Conservation (phyloP, 2,113 vertebrate species). For the Istiophorus platypterus region DNA sequence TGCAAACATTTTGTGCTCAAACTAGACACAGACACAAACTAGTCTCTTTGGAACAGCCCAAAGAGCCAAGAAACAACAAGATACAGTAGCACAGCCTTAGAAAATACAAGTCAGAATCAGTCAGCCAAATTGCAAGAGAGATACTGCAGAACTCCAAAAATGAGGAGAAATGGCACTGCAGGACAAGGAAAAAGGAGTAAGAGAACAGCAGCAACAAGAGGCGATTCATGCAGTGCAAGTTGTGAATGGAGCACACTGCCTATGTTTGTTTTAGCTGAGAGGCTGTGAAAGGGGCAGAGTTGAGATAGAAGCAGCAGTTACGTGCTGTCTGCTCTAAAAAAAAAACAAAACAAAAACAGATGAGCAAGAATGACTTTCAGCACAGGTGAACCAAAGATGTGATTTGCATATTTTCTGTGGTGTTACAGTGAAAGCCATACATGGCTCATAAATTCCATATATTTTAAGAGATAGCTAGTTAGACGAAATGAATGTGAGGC, state of each 20-base stretch:
- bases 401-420: conserved; percentile 53
- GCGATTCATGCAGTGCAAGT: conserved; percentile 3
- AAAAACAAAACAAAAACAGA: conserved; percentile 49
- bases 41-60: conserved; percentile 54
- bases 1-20: conserved; percentile 2
- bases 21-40: conserved; percentile 1
- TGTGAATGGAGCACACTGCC: conserved; percentile 16
- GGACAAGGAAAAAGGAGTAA: neutral
- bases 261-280: conserved; percentile 42
- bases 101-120: conserved; percentile 21
- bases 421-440: conserved; percentile 24
- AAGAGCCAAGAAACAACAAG: conserved; percentile 32
- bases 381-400: conserved; percentile 34
- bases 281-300: conserved; percentile 5
- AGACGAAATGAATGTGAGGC: conserved; percentile 30
- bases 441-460: conserved; percentile 21
- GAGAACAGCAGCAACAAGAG: neutral
- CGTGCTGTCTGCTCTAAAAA: conserved; percentile 26
- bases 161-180: neutral
- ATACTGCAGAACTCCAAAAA: neutral
- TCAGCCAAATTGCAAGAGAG: neutral
- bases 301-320: conserved; percentile 24
- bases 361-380: conserved; percentile 27
- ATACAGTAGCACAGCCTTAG: conserved; percentile 3
- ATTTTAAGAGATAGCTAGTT: conserved; percentile 58